phyloP scores from a whole-genome alignment of 1,140 invertebrate species.

The Orchestia grillus region DNA sequence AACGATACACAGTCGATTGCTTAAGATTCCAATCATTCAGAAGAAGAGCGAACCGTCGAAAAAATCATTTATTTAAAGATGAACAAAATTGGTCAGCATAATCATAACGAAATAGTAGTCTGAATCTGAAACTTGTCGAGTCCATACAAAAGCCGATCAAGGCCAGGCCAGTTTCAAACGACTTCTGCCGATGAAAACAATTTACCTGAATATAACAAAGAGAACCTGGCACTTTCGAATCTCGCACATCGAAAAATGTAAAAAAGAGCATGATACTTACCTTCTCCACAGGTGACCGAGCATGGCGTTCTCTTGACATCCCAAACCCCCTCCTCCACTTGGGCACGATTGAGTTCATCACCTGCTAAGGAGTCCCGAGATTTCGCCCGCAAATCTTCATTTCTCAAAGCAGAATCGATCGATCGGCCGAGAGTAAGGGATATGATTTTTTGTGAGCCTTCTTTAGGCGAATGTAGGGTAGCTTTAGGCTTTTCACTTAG shows the following conservation, averaged over 20 bases:
- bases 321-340: slow-evolving; percentile 28
- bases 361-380: not conserved
- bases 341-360: not conserved
- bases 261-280: not conserved
- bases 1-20: not conserved
- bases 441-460: not conserved
- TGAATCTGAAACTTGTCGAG: not conserved
- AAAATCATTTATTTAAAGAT: not conserved
- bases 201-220: not conserved
- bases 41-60: not conserved
- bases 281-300: slow-evolving; percentile 58
- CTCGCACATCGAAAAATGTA: not conserved
- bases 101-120: not conserved
- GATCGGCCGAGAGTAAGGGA: slow-evolving; percentile 1
- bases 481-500: not conserved
- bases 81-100: not conserved
- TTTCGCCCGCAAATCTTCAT: not conserved
- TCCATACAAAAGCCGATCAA: not conserved
- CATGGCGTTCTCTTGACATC: slow-evolving; percentile 41
- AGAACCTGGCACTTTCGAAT: not conserved
- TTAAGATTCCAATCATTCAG: not conserved
- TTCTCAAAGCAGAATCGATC: slow-evolving; percentile 13
- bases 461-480: not conserved
- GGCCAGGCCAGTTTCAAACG: not conserved
- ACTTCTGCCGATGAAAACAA: not conserved